Percentiles rank a stretch among this genome's conserved stretches.
Conservation (phyloP, 2,797 vertebrate genomes). For the Galago senegalensis region DNA sequence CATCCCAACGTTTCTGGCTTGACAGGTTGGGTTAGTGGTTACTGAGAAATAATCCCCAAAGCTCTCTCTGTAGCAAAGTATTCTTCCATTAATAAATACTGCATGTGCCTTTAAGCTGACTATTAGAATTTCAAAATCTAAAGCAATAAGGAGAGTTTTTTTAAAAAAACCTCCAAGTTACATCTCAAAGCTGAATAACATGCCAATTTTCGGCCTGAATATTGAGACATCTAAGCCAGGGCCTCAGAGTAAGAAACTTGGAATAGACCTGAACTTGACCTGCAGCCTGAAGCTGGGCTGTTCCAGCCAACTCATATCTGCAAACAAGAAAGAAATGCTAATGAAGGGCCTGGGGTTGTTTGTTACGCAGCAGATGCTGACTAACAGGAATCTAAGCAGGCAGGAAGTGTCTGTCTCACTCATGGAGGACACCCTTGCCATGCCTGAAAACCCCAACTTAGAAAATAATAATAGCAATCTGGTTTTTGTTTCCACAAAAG, state of each 20-base stretch:
- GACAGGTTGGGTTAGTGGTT: background rate
- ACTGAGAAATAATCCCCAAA: background rate
- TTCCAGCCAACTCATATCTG: background rate
- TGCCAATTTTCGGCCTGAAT: background rate
- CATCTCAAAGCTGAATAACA: background rate
- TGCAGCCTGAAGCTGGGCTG: background rate
- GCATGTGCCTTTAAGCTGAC: background rate
- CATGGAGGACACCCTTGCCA: background rate
- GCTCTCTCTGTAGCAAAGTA: background rate
- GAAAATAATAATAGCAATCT: background rate
- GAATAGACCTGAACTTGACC: background rate
- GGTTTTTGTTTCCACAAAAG: background rate
- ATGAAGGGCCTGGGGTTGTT: background rate
- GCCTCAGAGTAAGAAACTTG: background rate
- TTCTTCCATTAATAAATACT: background rate
- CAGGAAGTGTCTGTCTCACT: background rate
- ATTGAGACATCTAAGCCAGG: background rate
- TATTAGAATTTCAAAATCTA: background rate
- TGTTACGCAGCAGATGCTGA: background rate
- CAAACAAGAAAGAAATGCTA: background rate
- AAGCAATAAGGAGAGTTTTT: background rate
- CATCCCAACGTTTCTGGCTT: slow-evolving; percentile 40
- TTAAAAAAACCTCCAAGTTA: background rate
- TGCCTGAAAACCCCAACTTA: background rate
- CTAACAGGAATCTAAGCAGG: background rate